A percentile compares a stretch with the other conserved stretches of the same genome.
Evolutionary conservation across 2,797 vertebrate species (phyloP).

Genomic region (Ciconia nigra): DNA sequence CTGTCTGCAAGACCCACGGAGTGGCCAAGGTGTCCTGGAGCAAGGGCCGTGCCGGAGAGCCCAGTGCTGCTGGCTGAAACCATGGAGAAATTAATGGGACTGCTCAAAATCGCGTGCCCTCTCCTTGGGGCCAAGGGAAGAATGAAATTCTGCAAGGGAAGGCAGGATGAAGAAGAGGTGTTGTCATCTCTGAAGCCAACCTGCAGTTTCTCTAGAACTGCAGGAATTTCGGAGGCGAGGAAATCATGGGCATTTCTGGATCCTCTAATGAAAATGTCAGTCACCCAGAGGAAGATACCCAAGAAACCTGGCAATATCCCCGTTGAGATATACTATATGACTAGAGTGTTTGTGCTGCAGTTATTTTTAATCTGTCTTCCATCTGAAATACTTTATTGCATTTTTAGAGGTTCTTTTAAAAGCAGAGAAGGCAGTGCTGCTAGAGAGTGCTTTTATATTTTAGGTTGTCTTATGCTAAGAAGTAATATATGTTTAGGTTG

Average conservation of each 20-base stretch:
- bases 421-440: neutral
- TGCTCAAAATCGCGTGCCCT: accelerated
- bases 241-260: neutral
- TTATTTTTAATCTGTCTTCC: neutral
- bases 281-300: neutral
- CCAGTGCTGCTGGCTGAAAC: neutral
- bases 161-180: neutral
- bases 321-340: neutral
- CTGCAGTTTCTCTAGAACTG: neutral
- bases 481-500: neutral
- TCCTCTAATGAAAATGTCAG: neutral
- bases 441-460: neutral
- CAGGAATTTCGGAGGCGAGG: neutral
- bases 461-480: neutral
- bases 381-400: neutral
- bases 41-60: accelerated
- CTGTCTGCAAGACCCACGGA: neutral
- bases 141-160: neutral
- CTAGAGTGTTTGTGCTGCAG: neutral
- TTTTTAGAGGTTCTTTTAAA: neutral
- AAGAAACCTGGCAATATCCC: neutral
- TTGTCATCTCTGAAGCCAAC: neutral
- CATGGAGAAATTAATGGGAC: neutral
- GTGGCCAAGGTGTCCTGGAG: neutral
- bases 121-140: neutral